Percentiles rank a stretch among this genome's conserved stretches.
phyloP scores from a whole-genome alignment of 2,888 invertebrate genomes.

The Xylophagus ater region DNA sequence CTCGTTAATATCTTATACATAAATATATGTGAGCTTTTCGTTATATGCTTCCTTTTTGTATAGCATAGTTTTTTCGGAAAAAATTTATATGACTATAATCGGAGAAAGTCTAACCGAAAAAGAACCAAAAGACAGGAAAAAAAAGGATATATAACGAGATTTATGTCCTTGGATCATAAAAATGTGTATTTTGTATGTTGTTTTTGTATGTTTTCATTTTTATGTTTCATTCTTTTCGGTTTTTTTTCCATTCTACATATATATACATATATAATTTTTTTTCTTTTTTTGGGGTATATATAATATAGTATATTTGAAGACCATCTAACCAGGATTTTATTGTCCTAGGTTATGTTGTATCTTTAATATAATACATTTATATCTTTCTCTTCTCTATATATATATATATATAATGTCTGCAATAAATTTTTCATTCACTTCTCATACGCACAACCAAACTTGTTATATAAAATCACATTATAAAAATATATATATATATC shows the following conservation, averaged over 20 bases:
- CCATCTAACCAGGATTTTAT: slow-evolving; percentile 22
- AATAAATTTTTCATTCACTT: slow-evolving; percentile 20
- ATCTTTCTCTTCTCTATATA: slow-evolving; percentile 3
- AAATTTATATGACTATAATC: too few relatives aligned
- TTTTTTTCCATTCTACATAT: slow-evolving; percentile 3
- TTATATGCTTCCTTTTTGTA: too few relatives aligned
- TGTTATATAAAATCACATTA: too few relatives aligned
- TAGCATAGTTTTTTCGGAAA: too few relatives aligned
- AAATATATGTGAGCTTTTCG: too few relatives aligned
- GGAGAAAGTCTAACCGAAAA: slow-evolving; percentile 10
- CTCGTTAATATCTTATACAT: too few relatives aligned
- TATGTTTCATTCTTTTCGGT: slow-evolving; percentile 1
- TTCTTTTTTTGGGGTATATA: slow-evolving; percentile 2
- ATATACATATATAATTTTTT: slow-evolving; percentile 4
- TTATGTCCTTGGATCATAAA: slow-evolving; percentile 39
- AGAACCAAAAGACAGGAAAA: too few relatives aligned
- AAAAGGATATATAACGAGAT: slow-evolving; percentile 32
- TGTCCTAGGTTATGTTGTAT: slow-evolving; percentile 24
- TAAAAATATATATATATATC: too few relatives aligned
- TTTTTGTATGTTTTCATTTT: slow-evolving; percentile 1
- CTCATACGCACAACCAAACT: slow-evolving; percentile 10
- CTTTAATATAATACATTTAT: slow-evolving; percentile 13
- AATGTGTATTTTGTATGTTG: slow-evolving; percentile 28
- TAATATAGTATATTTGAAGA: slow-evolving; percentile 4
- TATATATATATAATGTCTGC: slow-evolving; percentile 12